Evolutionary conservation across 2,113 vertebrate genomes (phyloP).

Genomic region (Lepus timidus): DNA sequence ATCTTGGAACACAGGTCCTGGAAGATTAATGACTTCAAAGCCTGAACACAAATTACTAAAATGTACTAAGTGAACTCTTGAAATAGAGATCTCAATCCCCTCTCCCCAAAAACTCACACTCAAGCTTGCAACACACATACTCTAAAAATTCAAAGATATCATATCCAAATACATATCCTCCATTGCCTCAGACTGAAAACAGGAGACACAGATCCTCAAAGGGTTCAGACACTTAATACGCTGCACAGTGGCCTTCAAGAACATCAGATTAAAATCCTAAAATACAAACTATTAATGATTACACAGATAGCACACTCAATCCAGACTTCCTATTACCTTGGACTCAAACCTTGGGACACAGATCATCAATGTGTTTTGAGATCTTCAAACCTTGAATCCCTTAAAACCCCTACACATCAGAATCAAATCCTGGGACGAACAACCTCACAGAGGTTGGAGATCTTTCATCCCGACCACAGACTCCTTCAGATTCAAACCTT

Average conservation of each 20-base stretch:
- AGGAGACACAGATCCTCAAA: background rate
- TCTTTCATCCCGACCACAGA: background rate
- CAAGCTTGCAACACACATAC: background rate
- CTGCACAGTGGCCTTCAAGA: background rate
- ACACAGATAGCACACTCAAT: background rate
- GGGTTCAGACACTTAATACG: background rate
- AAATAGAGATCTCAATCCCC: background rate
- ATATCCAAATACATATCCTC: background rate
- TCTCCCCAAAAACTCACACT: background rate
- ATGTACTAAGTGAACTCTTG: background rate
- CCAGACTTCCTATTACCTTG: background rate
- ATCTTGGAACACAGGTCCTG: background rate
- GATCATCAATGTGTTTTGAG: background rate
- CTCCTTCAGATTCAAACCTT: background rate
- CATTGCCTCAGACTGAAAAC: background rate
- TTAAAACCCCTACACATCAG: background rate
- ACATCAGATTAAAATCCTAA: background rate
- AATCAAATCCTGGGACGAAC: background rate
- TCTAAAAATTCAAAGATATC: constrained; percentile 22
- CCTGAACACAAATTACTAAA: background rate
- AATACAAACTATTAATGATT: background rate
- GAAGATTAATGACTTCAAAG: constrained; percentile 4
- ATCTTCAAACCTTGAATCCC: background rate
- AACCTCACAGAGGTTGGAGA: background rate
- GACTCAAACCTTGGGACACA: constrained; percentile 27